These are phyloP conservation scores for Rhinella marina DNA, from an alignment of 2,797 vertebrate genomes.

Conservation along the genomic window DNA sequence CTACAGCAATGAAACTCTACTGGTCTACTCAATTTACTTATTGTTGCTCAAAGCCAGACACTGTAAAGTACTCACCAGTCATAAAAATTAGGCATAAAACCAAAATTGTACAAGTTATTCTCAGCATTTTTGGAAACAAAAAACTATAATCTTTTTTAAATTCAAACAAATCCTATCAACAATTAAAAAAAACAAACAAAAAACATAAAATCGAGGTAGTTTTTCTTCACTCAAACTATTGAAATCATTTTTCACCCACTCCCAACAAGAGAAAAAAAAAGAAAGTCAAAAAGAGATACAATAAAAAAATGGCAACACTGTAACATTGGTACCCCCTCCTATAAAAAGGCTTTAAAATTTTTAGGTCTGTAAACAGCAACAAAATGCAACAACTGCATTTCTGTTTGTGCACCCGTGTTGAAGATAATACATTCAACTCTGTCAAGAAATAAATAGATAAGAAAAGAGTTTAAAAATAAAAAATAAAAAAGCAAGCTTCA, in stretches of 20 bases:
- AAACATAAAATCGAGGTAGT: slow-evolving; percentile 91
- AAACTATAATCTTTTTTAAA: slow-evolving; percentile 7
- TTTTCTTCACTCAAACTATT: slow-evolving; percentile 75
- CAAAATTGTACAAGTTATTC: neutral
- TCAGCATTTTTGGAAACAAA: slow-evolving; percentile 34
- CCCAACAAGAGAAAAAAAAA: slow-evolving; percentile 87
- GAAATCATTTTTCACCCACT: slow-evolving; percentile 75
- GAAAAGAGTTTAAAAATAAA: slow-evolving; percentile 78
- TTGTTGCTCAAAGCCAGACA: slow-evolving; percentile 50
- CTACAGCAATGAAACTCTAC: neutral
- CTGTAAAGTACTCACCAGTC: neutral
- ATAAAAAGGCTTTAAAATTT: slow-evolving; percentile 29
- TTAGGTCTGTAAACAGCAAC: slow-evolving; percentile 90
- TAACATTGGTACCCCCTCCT: slow-evolving; percentile 82
- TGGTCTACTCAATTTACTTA: too few species aligned
- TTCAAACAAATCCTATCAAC: slow-evolving; percentile 29
- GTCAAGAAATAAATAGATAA: slow-evolving; percentile 99
- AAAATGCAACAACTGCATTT: slow-evolving; percentile 91
- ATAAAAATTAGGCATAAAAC: neutral
- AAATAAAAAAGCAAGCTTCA: slow-evolving; percentile 51
- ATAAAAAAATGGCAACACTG: slow-evolving; percentile 85
- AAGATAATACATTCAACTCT: slow-evolving; percentile 99
- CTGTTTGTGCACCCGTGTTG: slow-evolving; percentile 94
- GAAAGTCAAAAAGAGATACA: slow-evolving; percentile 54
- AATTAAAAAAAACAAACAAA: slow-evolving; percentile 76